These are phyloP conservation scores for Oxyscelio sp. DNA, from an alignment of 2,888 invertebrate genomes.

Conservation along the genomic window DNA sequence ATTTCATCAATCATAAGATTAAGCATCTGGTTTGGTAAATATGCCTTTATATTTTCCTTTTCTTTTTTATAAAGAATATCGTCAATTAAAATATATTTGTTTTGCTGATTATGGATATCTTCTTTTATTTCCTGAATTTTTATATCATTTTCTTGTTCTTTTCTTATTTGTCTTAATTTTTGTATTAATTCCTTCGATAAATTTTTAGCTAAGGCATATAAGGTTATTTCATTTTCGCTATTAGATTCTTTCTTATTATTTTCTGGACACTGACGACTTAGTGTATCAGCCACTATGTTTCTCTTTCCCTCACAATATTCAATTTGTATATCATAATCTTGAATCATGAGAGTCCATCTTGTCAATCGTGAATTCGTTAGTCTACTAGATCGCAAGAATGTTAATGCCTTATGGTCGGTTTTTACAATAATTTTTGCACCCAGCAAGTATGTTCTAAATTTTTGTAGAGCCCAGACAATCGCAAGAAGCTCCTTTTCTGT, in stretches of 20 bases:
- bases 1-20: neutral
- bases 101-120: neutral
- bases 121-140: neutral
- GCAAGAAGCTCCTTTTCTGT: constrained; percentile 55
- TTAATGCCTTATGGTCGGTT: too few relatives aligned
- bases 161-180: neutral
- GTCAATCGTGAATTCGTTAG: constrained; percentile 72
- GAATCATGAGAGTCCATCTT: too few relatives aligned
- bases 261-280: neutral
- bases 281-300: constrained; percentile 76
- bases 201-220: neutral
- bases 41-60: neutral
- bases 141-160: neutral
- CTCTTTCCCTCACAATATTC: too few relatives aligned
- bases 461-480: constrained; percentile 39
- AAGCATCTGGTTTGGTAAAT: neutral
- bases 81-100: neutral
- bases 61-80: neutral
- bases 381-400: too few relatives aligned
- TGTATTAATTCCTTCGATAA: neutral
- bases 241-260: neutral
- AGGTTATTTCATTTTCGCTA: neutral
- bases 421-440: constrained; percentile 14
- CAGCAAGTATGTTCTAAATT: constrained; percentile 15
- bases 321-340: too few relatives aligned